A percentile compares a stretch with the other conserved stretches of the same genome.
Evolutionary conservation across 2,888 invertebrate genomes (phyloP).

Genomic region (Cephonodes hylas): DNA sequence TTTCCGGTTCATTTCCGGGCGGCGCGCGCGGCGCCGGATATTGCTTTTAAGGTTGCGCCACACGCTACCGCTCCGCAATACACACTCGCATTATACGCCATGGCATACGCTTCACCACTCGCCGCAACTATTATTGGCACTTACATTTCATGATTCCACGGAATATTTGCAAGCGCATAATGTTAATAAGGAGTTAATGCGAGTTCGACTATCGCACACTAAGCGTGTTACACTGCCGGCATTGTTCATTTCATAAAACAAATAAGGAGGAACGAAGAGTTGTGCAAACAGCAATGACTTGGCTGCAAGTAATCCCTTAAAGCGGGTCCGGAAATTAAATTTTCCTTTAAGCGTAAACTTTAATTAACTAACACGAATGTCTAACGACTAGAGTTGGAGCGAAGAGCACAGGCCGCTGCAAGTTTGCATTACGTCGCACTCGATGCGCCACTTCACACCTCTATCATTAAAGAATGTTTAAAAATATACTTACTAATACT

Average conservation of each 20-base stretch:
- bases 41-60: constrained; percentile 81
- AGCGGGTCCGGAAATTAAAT: constrained; percentile 71
- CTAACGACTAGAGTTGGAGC: constrained; percentile 25
- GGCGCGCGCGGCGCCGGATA: constrained; percentile 80
- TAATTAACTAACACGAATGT: constrained; percentile 64
- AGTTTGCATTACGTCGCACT: constrained; percentile 27
- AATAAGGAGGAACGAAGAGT: not conserved
- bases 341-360: constrained; percentile 71
- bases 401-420: constrained; percentile 24
- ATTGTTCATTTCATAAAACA: not conserved
- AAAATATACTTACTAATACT: not conserved
- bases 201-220: not conserved
- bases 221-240: not conserved
- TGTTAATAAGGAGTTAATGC: not conserved
- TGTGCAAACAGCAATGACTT: not conserved
- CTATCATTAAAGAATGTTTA: not conserved
- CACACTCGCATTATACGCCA: constrained; percentile 33
- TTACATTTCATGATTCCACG: not conserved
- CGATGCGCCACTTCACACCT: constrained; percentile 51
- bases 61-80: constrained; percentile 60
- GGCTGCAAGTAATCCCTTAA: constrained; percentile 41
- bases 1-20: constrained; percentile 82
- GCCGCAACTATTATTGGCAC: not conserved
- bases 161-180: not conserved
- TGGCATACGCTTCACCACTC: constrained; percentile 5